Conservation (phyloP, 2,797 vertebrate species). For the Acrocephalus scirpaceus region DNA sequence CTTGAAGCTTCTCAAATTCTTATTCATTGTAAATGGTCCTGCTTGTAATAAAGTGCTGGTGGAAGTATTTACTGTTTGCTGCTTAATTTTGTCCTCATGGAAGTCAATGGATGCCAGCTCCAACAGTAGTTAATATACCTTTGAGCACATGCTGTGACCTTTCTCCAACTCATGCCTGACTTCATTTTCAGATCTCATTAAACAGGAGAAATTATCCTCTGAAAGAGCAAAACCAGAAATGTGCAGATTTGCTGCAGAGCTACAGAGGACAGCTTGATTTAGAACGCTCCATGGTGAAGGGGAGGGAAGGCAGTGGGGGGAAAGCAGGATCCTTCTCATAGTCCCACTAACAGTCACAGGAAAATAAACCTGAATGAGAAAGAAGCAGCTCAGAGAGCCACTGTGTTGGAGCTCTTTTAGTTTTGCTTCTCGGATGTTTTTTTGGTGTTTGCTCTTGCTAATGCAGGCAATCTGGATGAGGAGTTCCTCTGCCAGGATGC, state of each 20-base stretch:
- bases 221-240: constrained; percentile 80
- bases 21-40: constrained; percentile 80
- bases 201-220: constrained; percentile 79
- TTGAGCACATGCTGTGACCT: constrained; percentile 80
- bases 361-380: constrained; percentile 26
- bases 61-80: constrained; percentile 81
- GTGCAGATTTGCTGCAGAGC: constrained; percentile 70
- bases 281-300: constrained; percentile 52
- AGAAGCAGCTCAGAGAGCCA: background rate
- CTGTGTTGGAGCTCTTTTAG: background rate
- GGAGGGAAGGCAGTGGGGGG: background rate
- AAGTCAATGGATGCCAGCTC: constrained; percentile 71
- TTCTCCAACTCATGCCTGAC: constrained; percentile 81
- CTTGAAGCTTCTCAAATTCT: constrained; percentile 74
- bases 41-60: constrained; percentile 75
- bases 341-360: background rate
- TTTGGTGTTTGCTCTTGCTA: background rate
- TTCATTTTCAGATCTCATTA: constrained; percentile 85
- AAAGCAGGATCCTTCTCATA: constrained; percentile 40
- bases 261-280: constrained; percentile 75
- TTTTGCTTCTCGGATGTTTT: background rate
- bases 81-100: constrained; percentile 79
- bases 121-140: constrained; percentile 78
- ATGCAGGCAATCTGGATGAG: background rate
- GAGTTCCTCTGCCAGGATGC: background rate